Evolutionary conservation across 1,140 invertebrate species (phyloP).

Genomic region (Cyrtorhinus lividipennis): DNA sequence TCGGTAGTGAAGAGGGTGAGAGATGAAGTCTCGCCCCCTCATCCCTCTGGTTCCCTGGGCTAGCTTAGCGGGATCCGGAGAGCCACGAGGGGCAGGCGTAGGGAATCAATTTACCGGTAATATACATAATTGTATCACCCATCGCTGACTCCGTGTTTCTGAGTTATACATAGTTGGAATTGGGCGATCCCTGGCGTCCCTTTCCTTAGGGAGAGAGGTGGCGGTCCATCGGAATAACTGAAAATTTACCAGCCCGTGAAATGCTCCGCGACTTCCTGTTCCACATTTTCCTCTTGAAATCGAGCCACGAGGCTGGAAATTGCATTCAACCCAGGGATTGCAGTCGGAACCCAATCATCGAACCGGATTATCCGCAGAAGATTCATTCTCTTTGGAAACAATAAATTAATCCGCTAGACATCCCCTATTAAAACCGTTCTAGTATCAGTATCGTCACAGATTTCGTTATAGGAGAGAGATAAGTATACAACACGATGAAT

Average conservation of each 20-base stretch:
- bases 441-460: too few relatives aligned
- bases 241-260: conserved; percentile 1
- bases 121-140: conserved; percentile 7
- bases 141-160: neutral
- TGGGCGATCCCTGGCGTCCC: neutral
- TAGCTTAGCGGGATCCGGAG: too few relatives aligned
- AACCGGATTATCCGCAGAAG: too few relatives aligned
- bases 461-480: too few relatives aligned
- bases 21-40: too few relatives aligned
- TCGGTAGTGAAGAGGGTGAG: neutral
- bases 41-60: too few relatives aligned
- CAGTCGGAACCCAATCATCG: neutral
- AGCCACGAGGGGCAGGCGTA: neutral
- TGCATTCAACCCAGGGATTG: neutral
- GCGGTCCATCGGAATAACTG: neutral
- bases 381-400: too few relatives aligned
- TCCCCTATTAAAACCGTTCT: too few relatives aligned
- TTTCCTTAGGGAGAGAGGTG: neutral
- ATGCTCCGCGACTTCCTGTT: neutral
- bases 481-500: too few relatives aligned
- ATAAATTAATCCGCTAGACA: too few relatives aligned
- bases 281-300: neutral
- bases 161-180: neutral
- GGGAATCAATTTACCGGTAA: neutral
- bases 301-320: neutral